Evolutionary conservation across 2,888 invertebrate genomes (phyloP).

Genomic region (Anodontia alba): DNA sequence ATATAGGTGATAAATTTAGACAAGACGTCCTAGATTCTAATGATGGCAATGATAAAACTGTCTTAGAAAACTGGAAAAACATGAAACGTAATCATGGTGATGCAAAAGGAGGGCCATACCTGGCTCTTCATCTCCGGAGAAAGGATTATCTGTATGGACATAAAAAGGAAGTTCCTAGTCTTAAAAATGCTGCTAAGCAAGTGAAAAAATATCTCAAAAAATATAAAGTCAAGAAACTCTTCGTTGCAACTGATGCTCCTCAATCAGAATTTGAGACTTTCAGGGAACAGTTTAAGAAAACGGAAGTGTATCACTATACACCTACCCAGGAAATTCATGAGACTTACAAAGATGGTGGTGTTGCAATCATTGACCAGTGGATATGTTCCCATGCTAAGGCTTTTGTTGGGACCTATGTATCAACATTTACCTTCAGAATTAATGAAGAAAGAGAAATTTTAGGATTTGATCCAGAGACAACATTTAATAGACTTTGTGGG

Average conservation of each 20-base stretch:
- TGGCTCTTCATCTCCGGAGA: slow-evolving; percentile 94
- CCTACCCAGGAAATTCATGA: slow-evolving; percentile 73
- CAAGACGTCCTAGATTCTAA: slow-evolving; percentile 88
- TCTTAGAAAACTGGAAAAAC: slow-evolving; percentile 88
- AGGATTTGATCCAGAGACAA: slow-evolving; percentile 92
- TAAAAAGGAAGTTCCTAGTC: slow-evolving; percentile 90
- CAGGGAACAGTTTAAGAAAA: slow-evolving; percentile 85
- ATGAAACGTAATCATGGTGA: slow-evolving; percentile 82
- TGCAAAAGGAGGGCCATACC: slow-evolving; percentile 88
- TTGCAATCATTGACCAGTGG: slow-evolving; percentile 97
- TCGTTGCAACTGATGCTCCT: slow-evolving; percentile 94
- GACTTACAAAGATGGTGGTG: slow-evolving; percentile 91
- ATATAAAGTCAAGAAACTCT: slow-evolving; percentile 88
- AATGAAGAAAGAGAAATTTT: slow-evolving; percentile 98
- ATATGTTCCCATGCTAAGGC: slow-evolving; percentile 95
- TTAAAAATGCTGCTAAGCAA: slow-evolving; percentile 92
- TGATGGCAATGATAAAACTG: slow-evolving; percentile 87
- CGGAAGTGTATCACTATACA: slow-evolving; percentile 74
- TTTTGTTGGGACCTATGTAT: slow-evolving; percentile 96
- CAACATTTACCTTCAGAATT: slow-evolving; percentile 98
- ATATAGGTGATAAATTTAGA: slow-evolving; percentile 90
- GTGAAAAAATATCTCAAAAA: slow-evolving; percentile 88
- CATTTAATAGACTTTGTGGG: slow-evolving; percentile 94
- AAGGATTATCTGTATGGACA: slow-evolving; percentile 93
- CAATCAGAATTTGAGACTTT: slow-evolving; percentile 85